Evolutionary conservation across 1,140 invertebrate species (phyloP), one percentile per base, ranked within the genome.

Genomic region (Penaeus japonicus): DNA sequence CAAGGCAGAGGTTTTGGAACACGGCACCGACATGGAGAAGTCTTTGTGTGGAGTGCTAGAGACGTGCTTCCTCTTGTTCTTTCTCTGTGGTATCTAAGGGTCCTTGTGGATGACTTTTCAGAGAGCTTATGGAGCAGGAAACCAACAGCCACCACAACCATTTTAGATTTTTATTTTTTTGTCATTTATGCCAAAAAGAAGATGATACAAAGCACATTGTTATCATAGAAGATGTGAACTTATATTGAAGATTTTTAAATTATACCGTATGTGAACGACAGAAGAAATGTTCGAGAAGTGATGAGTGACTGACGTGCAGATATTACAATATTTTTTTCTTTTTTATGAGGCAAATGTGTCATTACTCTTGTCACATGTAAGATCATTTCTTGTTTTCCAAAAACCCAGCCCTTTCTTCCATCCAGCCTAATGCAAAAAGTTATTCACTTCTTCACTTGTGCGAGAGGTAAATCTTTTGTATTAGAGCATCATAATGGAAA

Each of bases 121-220:
- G 30, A 39, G 55, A 75, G 39, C 30, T 75, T 70, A 75, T 39
- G 78, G 57, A 87, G n/a, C 55, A 62, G 54, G 55, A 80, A 54
- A 80, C 57, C 75, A 32, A 59, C 32, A 47, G 30, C 85, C 75
- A 79, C 35, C 35, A 30, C 70, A 27, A 73, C 27, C 75, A 81
- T 88, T 62, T 35, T 73, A 83, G 87, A 88, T 88, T 83, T 88
- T 88, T 84, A 88, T 88, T 83, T 88, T 87, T 88, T 88, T 88
- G 81, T 83, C 80, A 73, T 88, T 75, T 35, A 88, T 75, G 79
- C 65, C 80, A 88, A 83, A 55, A 82, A 54, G 35, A 73, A 30
- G 35, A 32, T 30, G 35, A 73, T 73, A 87, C 55, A 85, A 78
- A 78, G 87, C 80, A 88, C 87, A 88, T 88, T 88, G 80, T 84